Evolutionary conservation across 2,888 invertebrate genomes (phyloP).

Genomic region (Tyria jacobaeae): DNA sequence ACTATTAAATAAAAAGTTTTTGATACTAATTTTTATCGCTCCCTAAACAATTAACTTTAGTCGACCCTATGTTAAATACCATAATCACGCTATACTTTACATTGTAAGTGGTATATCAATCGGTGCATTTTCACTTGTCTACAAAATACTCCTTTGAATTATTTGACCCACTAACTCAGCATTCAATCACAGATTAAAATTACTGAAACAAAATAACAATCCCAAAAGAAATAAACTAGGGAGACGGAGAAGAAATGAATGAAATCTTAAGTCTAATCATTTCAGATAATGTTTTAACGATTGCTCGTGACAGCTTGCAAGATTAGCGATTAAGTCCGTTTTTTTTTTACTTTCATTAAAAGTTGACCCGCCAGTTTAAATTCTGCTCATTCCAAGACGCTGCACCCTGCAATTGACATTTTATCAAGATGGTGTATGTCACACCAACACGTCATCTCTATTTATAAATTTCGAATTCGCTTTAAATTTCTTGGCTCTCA

Average conservation of each 20-base stretch:
- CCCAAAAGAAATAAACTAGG: neutral
- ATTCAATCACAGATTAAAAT: neutral
- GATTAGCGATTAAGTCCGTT: slow-evolving; percentile 56
- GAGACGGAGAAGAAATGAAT: slow-evolving; percentile 16
- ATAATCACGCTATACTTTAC: neutral
- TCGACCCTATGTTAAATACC: neutral
- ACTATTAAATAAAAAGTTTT: neutral
- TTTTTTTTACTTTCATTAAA: slow-evolving; percentile 70
- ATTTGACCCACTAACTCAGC: neutral
- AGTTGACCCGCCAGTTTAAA: slow-evolving; percentile 53
- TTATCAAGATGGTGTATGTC: slow-evolving; percentile 29
- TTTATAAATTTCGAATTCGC: slow-evolving; percentile 11
- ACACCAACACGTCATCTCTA: slow-evolving; percentile 9
- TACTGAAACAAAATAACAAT: neutral
- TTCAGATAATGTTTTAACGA: slow-evolving; percentile 50
- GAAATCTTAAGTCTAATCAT: slow-evolving; percentile 32
- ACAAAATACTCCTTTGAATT: neutral
- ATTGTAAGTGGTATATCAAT: no score
- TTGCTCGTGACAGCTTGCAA: slow-evolving; percentile 57
- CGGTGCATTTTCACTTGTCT: no score
- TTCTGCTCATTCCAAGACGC: slow-evolving; percentile 38
- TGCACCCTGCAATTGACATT: slow-evolving; percentile 46
- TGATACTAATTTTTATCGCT: no score
- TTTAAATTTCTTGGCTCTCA: neutral
- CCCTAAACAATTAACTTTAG: neutral